These are phyloP conservation scores for Seira ritae DNA, from an alignment of 2,888 invertebrate species.

Conservation along the genomic window DNA sequence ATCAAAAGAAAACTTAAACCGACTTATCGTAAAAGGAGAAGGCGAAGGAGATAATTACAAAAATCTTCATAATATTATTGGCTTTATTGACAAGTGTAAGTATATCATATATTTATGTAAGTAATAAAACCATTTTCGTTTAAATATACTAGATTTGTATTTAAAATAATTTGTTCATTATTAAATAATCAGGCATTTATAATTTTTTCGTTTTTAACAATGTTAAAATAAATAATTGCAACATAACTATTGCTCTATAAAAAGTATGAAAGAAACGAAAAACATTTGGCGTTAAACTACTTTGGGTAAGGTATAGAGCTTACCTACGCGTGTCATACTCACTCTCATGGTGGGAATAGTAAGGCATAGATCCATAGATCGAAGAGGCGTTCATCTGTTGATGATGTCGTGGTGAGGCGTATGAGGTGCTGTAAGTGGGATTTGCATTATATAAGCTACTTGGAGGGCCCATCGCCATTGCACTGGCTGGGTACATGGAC, in stretches of 20 bases:
- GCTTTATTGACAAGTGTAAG: constrained; percentile 5
- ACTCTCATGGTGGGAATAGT: constrained; percentile 71
- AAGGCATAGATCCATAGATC: constrained; percentile 69
- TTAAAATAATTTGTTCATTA: not conserved
- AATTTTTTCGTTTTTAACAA: not conserved
- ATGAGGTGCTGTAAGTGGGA: constrained; percentile 58
- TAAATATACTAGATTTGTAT: not conserved
- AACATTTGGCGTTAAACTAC: constrained; percentile 2
- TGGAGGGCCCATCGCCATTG: constrained; percentile 45
- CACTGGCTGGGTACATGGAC: constrained; percentile 60
- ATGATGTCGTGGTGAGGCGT: constrained; percentile 56
- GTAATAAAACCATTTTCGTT: not conserved
- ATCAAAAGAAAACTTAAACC: not conserved
- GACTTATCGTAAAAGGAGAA: not conserved
- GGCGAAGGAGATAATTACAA: not conserved
- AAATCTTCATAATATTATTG: not conserved
- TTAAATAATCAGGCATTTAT: constrained; percentile 12
- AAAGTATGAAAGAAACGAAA: constrained; percentile 11
- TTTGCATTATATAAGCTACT: constrained; percentile 65
- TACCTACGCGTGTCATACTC: constrained; percentile 70
- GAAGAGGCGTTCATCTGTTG: constrained; percentile 63
- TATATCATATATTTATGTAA: not conserved
- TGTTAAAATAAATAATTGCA: constrained; percentile 20
- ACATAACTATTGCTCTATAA: not conserved
- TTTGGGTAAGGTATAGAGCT: constrained; percentile 1